Percentiles rank a stretch among this genome's conserved stretches.
phyloP scores from a whole-genome alignment of 2,113 vertebrate species.

The Ammodytes dubius region DNA sequence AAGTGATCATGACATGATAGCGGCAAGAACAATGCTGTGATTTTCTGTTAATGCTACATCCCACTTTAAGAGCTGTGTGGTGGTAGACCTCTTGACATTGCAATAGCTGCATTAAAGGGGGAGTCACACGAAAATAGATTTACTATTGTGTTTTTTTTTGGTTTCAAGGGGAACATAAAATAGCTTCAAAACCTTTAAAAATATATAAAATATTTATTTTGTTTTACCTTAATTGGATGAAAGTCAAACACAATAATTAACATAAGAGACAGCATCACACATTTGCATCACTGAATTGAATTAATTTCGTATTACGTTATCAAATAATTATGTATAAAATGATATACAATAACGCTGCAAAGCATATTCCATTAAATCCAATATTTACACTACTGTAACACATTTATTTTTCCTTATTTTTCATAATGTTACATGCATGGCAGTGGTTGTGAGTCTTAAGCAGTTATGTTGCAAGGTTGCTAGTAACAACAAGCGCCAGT shows the following conservation, averaged over 20 bases:
- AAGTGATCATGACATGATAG: neutral
- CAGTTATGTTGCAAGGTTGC: neutral
- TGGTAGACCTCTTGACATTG: neutral
- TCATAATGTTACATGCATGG: neutral
- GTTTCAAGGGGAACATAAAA: neutral
- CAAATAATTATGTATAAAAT: neutral
- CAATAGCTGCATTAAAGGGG: slow-evolving; percentile 37
- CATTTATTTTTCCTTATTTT: neutral
- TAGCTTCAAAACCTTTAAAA: neutral
- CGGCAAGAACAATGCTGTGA: neutral
- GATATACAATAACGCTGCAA: neutral
- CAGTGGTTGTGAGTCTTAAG: neutral
- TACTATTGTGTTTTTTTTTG: neutral
- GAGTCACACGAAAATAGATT: slow-evolving; percentile 11
- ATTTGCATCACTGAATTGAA: no score
- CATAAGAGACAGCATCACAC: no score
- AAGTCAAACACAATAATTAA: neutral
- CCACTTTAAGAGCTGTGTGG: neutral
- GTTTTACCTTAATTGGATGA: neutral
- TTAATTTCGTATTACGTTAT: no score
- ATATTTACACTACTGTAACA: neutral
- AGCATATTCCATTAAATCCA: neutral
- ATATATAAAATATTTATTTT: neutral
- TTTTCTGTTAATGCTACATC: neutral
- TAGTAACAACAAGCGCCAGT: neutral